Percentiles rank a stretch among this genome's conserved stretches.
These are phyloP conservation scores for Drosophila hydei DNA, from an alignment of 1,140 invertebrate species.

Conservation along the genomic window DNA sequence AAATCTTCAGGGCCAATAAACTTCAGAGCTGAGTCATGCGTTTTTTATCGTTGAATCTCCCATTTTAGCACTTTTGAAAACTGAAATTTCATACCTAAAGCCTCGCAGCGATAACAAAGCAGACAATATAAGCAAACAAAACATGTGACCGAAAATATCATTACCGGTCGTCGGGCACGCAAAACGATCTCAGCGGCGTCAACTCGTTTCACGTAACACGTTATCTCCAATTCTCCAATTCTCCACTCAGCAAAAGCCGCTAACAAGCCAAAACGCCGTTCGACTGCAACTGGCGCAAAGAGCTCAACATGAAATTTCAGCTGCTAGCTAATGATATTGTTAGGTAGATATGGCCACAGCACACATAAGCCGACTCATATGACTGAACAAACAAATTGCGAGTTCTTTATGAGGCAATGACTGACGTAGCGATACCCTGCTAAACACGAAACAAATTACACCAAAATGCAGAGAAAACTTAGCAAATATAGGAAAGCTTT, in stretches of 20 bases:
- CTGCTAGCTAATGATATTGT: slow-evolving; percentile 12
- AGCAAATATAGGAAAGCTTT: too few relatives aligned
- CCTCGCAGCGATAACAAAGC: slow-evolving; percentile 34
- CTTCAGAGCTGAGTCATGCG: slow-evolving; percentile 36
- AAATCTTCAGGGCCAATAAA: slow-evolving; percentile 40
- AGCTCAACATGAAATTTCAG: slow-evolving; percentile 65
- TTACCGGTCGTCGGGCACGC: slow-evolving; percentile 3
- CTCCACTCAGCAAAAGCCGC: slow-evolving; percentile 16
- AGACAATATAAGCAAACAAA: slow-evolving; percentile 15
- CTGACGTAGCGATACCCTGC: background rate
- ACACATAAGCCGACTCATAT: slow-evolving; percentile 39
- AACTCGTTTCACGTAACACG: slow-evolving; percentile 21
- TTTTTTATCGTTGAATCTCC: slow-evolving; percentile 42
- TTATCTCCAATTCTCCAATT: slow-evolving; percentile 46
- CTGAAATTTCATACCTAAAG: slow-evolving; percentile 56
- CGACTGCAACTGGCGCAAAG: slow-evolving; percentile 14
- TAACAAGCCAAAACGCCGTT: slow-evolving; percentile 42
- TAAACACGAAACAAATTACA: too few relatives aligned
- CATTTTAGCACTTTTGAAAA: slow-evolving; percentile 44
- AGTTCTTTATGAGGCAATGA: background rate
- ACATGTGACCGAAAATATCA: slow-evolving; percentile 6
- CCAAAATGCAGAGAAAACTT: too few relatives aligned
- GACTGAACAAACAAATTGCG: slow-evolving; percentile 11
- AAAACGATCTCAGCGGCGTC: background rate
- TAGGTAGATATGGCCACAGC: slow-evolving; percentile 21